Conservation (phyloP, 2,888 invertebrate genomes). For the Morpho achilles region DNA sequence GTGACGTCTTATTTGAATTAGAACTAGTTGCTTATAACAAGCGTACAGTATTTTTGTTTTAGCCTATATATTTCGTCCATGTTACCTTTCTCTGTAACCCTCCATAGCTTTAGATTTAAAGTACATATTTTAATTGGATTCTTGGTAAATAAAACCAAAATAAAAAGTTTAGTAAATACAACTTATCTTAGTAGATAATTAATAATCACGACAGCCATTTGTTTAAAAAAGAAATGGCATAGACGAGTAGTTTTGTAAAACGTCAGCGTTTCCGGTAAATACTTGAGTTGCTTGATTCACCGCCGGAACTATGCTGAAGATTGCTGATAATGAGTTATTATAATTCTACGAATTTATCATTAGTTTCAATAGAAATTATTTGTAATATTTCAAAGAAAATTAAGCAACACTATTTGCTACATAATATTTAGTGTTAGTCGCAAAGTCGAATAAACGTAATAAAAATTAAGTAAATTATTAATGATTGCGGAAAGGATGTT, state of each 20-base stretch:
- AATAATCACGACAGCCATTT: too few relatives aligned
- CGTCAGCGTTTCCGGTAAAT: neutral
- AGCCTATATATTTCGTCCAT: neutral
- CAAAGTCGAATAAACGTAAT: too few relatives aligned
- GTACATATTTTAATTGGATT: too few relatives aligned
- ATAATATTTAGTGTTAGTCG: too few relatives aligned
- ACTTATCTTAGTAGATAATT: too few relatives aligned
- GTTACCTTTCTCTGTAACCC: neutral
- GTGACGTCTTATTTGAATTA: neutral
- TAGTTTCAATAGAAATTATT: neutral
- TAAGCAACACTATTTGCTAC: too few relatives aligned
- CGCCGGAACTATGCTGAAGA: conserved; percentile 2
- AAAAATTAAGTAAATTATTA: too few relatives aligned
- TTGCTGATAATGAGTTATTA: neutral
- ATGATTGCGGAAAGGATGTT: too few relatives aligned
- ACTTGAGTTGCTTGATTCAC: conserved; percentile 4
- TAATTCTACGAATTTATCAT: neutral
- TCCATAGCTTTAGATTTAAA: too few relatives aligned
- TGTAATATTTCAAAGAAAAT: neutral
- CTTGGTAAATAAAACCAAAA: too few relatives aligned
- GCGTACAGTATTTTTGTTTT: neutral
- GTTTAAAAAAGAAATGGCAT: neutral
- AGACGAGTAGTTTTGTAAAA: neutral
- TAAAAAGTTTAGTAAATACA: too few relatives aligned
- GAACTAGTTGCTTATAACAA: too few relatives aligned